Conservation (phyloP, 2,888 invertebrate species). For the Macaria liturata region DNA sequence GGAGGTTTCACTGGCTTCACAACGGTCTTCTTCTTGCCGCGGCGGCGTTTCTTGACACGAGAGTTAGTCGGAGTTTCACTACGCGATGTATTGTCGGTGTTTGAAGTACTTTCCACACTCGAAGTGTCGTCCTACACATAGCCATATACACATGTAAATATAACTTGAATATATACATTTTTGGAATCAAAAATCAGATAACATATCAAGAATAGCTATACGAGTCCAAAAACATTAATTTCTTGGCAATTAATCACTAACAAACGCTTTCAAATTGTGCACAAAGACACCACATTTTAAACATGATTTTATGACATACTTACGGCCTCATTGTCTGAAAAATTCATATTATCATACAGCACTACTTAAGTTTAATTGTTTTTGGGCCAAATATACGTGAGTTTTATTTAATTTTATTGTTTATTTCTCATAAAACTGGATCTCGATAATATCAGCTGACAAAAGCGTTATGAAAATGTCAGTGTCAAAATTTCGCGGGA, state of each 20-base stretch:
- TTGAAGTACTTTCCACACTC: slow-evolving; percentile 91
- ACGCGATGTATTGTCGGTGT: slow-evolving; percentile 90
- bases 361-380: neutral
- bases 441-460: slow-evolving; percentile 1
- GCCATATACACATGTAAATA: slow-evolving; percentile 1
- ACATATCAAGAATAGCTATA: too few species aligned
- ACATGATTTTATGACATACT: slow-evolving; percentile 45
- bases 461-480: slow-evolving; percentile 22
- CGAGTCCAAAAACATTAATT: too few species aligned
- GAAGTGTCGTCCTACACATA: slow-evolving; percentile 86
- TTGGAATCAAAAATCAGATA: too few species aligned
- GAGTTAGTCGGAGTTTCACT: slow-evolving; percentile 92
- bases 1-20: slow-evolving; percentile 86
- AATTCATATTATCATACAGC: slow-evolving; percentile 54
- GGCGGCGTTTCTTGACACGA: slow-evolving; percentile 80
- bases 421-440: slow-evolving; percentile 1
- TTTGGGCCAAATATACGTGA: neutral
- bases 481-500: slow-evolving; percentile 71
- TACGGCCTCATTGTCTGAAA: slow-evolving; percentile 78
- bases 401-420: slow-evolving; percentile 6
- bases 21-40: slow-evolving; percentile 83
- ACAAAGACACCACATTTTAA: neutral
- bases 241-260: too few species aligned
- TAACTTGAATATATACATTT: too few species aligned
- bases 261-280: too few species aligned